These are phyloP conservation scores for Bufo gargarizans DNA, from an alignment of 2,113 vertebrate species.

Conservation along the genomic window DNA sequence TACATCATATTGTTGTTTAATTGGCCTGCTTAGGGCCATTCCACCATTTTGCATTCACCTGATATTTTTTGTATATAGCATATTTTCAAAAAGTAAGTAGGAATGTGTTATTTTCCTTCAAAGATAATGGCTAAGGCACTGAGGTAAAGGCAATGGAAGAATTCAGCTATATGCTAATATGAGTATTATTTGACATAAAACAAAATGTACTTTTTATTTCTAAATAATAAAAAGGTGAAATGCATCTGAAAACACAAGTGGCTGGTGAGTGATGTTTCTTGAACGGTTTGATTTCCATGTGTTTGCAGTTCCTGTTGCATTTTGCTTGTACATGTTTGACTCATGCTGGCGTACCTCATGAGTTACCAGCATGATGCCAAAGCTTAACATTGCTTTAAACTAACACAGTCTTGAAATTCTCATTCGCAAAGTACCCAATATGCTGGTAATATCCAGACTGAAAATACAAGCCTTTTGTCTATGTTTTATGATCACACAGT, in stretches of 20 bases:
- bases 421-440: conserved; percentile 26
- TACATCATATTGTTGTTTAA: too few relatives aligned
- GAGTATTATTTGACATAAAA: too few relatives aligned
- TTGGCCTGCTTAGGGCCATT: too few relatives aligned
- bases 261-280: background rate
- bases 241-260: background rate
- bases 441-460: conserved; percentile 9
- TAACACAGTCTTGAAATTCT: conserved; percentile 29
- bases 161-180: too few relatives aligned
- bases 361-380: conserved; percentile 50
- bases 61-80: too few relatives aligned
- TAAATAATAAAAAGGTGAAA: conserved; percentile 3
- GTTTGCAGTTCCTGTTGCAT: conserved; percentile 37
- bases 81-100: too few relatives aligned
- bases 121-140: too few relatives aligned
- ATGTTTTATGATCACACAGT: background rate
- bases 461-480: background rate
- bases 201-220: background rate
- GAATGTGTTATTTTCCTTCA: too few relatives aligned
- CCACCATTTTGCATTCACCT: too few relatives aligned
- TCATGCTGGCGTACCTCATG: conserved; percentile 53
- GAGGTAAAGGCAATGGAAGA: too few relatives aligned
- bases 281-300: conserved; percentile 41
- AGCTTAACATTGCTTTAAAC: conserved; percentile 49
- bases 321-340: conserved; percentile 44